Percentiles rank a stretch among this genome's conserved stretches.
phyloP scores from a whole-genome alignment of 2,888 invertebrate species.

The Lucinisca nassula region DNA sequence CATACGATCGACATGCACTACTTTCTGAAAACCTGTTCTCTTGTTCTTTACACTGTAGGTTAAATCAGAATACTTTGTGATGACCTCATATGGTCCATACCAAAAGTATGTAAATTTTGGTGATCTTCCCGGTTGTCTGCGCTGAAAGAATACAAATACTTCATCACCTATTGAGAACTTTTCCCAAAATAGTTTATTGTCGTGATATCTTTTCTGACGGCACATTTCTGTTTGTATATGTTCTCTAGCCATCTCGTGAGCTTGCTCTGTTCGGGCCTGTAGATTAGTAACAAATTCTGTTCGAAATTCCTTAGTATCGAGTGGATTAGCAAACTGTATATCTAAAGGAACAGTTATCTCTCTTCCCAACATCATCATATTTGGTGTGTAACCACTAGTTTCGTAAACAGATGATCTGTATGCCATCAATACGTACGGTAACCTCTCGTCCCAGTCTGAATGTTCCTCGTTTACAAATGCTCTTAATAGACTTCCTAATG shows the following conservation, averaged over 20 bases:
- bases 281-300: background rate
- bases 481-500: background rate
- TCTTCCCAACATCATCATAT: background rate
- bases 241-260: background rate
- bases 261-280: background rate
- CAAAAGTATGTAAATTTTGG: background rate
- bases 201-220: background rate
- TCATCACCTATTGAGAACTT: background rate
- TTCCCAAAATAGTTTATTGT: background rate
- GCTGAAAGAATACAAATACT: background rate
- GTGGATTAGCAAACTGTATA: background rate
- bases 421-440: background rate
- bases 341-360: background rate
- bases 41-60: background rate
- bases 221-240: background rate
- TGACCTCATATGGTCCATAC: background rate
- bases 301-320: background rate
- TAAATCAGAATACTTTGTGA: background rate
- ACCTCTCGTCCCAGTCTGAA: background rate
- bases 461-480: background rate
- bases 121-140: background rate
- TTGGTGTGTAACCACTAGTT: background rate
- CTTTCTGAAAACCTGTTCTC: conserved; percentile 1
- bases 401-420: background rate
- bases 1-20: background rate